Percentiles rank a stretch among this genome's conserved stretches.
phyloP scores from a whole-genome alignment of 2,888 invertebrate species.

The Calameuta pallipes region DNA sequence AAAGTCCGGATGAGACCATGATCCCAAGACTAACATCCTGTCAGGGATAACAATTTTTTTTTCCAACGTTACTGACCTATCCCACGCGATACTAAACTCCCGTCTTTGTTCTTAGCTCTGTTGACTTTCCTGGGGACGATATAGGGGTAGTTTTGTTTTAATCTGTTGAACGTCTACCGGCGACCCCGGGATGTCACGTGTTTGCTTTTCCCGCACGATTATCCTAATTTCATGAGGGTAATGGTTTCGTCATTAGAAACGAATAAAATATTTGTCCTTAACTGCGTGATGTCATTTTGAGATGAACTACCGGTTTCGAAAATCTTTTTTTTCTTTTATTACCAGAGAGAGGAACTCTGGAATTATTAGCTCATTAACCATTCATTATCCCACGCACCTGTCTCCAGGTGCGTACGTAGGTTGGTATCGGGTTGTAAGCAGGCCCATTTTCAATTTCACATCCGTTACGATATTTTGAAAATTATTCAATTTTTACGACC shows the following conservation, averaged over 20 bases:
- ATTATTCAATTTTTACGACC: not conserved
- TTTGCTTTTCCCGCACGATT: not conserved
- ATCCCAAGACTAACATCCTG: conserved; percentile 5
- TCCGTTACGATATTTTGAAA: not conserved
- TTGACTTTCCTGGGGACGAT: conserved; percentile 13
- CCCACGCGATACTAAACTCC: not conserved
- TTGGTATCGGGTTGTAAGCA: not conserved
- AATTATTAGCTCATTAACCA: not conserved
- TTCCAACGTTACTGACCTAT: not conserved
- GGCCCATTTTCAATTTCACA: not conserved
- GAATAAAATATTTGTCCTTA: not conserved
- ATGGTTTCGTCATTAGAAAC: not conserved
- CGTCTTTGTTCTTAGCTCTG: not conserved
- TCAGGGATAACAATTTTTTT: not conserved
- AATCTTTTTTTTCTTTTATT: not conserved
- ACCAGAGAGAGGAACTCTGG: not conserved
- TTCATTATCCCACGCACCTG: not conserved
- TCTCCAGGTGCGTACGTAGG: not conserved
- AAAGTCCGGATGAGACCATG: not conserved
- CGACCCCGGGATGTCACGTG: not conserved
- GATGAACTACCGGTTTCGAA: not conserved
- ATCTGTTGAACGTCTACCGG: not conserved
- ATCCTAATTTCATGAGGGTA: not conserved
- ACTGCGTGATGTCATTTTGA: not conserved
- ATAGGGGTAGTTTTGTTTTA: conserved; percentile 15